These are phyloP conservation scores for Drosophila micromelanica DNA, from an alignment of 1,140 invertebrate genomes.

Conservation along the genomic window DNA sequence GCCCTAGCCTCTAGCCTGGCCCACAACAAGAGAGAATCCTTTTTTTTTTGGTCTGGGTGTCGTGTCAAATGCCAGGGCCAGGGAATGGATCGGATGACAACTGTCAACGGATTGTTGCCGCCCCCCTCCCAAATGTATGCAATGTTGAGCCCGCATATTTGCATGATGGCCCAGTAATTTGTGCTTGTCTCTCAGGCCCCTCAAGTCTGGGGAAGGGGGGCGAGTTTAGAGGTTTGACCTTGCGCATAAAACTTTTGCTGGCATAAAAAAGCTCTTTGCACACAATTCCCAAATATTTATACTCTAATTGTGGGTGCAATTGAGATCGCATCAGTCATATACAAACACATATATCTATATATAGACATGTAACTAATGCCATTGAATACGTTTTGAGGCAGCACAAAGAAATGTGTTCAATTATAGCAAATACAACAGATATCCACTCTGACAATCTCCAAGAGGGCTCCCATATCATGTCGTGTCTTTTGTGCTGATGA, in stretches of 20 bases:
- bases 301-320: slow-evolving; percentile 65
- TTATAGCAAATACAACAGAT: slow-evolving; percentile 45
- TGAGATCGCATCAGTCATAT: slow-evolving; percentile 49
- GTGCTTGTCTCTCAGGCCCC: slow-evolving; percentile 6
- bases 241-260: slow-evolving; percentile 50
- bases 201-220: slow-evolving; percentile 32
- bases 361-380: slow-evolving; percentile 1
- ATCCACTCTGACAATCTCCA: too few species aligned
- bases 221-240: slow-evolving; percentile 21
- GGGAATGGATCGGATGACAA: slow-evolving; percentile 48
- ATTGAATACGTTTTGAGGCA: slow-evolving; percentile 30
- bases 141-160: slow-evolving; percentile 71
- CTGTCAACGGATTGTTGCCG: slow-evolving; percentile 72
- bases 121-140: slow-evolving; percentile 57
- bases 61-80: slow-evolving; percentile 39
- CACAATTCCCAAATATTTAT: slow-evolving; percentile 73
- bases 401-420: slow-evolving; percentile 65
- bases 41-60: slow-evolving; percentile 18
- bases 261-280: slow-evolving; percentile 6
- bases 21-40: background rate
- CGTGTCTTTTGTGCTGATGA: slow-evolving; percentile 72
- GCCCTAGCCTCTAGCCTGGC: background rate
- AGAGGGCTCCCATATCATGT: slow-evolving; percentile 45
- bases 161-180: slow-evolving; percentile 58
- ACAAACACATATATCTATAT: slow-evolving; percentile 17